Base-by-base conservation (phyloP, 1,140 invertebrate genomes). In the Pseudomyrmex cubaensis region DNA sequence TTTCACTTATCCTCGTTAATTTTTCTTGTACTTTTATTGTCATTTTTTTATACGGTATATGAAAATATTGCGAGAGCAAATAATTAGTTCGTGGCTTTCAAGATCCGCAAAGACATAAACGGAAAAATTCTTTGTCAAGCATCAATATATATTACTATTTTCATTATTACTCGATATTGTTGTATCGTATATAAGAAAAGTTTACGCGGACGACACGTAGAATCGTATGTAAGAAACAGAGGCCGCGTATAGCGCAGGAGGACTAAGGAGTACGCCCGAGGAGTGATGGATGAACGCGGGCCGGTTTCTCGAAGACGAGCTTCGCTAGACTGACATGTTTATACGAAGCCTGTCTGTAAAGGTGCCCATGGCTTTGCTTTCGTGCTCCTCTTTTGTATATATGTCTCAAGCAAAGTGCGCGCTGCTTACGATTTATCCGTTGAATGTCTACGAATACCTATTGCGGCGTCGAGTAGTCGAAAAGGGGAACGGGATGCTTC, bases 301-400 rank as follows among this genome's bases (percentile, higher is more conserved):
- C 88, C 76, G 86, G 88, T 86, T 87, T 84, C 56, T 87, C 84
- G 86, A 72, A 85, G 86, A 82, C 85, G 90, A 92, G 92, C 90
- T 93, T 91, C 83, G 90, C 90, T 88, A 88, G 87, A 87, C 91
- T 93, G 93, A 93, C 93, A 91, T 94, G 93, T 94, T 94, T 94
- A 94, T 93, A 93, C 91, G 91, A 87, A 88, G 90, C 87, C 89
- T 90, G 90, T 92, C 91, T 91, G 91, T 91, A 92, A 91, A 90
- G 91, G 87, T 86, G 82, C 82, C 82, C 86, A 83, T 73, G 64
- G 85, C 85, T 87, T 91, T 86, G 85, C 83, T 83, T 86, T 90
- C 91, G 87, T 88, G 87, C 86, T 88, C 85, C 88, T 90, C 92
- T 92, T 86, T 93, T 93, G 92, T 92, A 86, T 63, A 75, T 72